phyloP scores from a whole-genome alignment of 2,797 vertebrate species.

The Acanthornis magna region DNA sequence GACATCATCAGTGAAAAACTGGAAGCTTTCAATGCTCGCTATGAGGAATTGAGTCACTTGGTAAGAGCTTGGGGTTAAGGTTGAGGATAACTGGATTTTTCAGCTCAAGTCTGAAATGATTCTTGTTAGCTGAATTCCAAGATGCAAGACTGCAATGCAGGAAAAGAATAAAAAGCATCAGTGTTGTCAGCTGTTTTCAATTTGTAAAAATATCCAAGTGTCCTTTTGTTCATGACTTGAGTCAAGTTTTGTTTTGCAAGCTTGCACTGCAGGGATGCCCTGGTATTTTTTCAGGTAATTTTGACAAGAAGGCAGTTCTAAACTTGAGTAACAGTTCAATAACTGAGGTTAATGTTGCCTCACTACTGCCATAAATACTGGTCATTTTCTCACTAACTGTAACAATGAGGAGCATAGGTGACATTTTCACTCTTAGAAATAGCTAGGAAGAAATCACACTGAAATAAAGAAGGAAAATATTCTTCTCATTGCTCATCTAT shows the following conservation, averaged over 20 bases:
- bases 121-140: neutral
- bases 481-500: neutral
- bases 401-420: neutral
- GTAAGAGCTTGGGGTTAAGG: constrained; percentile 71
- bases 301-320: neutral
- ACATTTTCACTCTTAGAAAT: neutral
- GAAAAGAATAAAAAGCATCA: neutral
- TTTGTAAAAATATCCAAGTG: neutral
- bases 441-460: neutral
- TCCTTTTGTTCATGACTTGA: neutral
- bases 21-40: constrained; percentile 89
- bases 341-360: neutral
- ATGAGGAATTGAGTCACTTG: constrained; percentile 89
- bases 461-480: neutral
- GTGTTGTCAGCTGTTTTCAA: neutral
- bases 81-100: neutral
- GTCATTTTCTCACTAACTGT: neutral
- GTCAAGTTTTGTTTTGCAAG: neutral
- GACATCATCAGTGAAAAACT: constrained; percentile 97
- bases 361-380: neutral
- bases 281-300: neutral
- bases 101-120: neutral
- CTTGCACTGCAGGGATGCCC: neutral
- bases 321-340: neutral
- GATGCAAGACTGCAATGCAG: neutral